Evolutionary conservation across 2,888 invertebrate genomes (phyloP), one percentile per base, ranked within the genome.

Genomic region (Deroplatys truncata): DNA sequence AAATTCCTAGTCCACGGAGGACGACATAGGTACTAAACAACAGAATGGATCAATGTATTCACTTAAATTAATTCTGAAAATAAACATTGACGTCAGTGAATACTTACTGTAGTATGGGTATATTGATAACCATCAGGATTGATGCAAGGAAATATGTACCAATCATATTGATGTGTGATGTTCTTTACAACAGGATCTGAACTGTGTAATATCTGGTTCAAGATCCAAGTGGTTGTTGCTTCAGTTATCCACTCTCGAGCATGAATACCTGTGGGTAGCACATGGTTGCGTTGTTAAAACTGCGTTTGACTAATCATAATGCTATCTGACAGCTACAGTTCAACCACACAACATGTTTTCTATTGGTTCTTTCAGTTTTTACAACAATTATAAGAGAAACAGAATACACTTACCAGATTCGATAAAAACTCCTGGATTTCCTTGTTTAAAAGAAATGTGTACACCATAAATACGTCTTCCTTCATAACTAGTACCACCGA

Each of bases 111-210:
- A 2, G 94, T 94, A 92, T 96, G 96, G 0, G 96, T 95, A 92
- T 95, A 96, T 2, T 92, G 94, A 92, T 96, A 97, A 25, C 97
- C 97, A 93, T 97, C 97, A 56, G 97, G 96, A 93, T 97, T 97
- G 4, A 95, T 93, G 0, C 96, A 95, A 0, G 97, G 97, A 89
- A 97, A 94, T 90, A 97, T 94, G 92, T 97, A 96, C 97, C 97
- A 97, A 91, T 97, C 96, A 91, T 96, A 95, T 89, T 94, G 94
- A 90, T 96, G 95, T 2, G 96, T 95, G 91, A 97, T 93, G 25
- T 93, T 92, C 31, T 95, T 94, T 0, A 96, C 94, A 72, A 93
- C 93, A 2, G 94, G 91, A 91, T 96, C 94, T 1, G 92, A 92
- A 82, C 96, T 96, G 0, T 95, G 95, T n/a, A 97, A 93, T 28